Evolutionary conservation across 2,888 invertebrate genomes (phyloP).

Genomic region (Allacma fusca): DNA sequence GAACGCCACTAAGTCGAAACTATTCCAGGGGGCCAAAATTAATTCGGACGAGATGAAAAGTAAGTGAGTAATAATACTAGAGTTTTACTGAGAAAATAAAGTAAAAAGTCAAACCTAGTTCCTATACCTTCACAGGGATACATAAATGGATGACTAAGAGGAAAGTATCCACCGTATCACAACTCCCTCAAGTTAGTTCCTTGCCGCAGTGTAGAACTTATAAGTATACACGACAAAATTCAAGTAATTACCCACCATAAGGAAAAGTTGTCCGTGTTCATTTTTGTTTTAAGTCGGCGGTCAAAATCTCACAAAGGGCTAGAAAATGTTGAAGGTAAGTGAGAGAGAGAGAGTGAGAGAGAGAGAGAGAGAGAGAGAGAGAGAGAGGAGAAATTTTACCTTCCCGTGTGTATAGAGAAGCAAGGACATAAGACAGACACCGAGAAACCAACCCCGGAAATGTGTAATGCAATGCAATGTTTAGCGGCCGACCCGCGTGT

Average conservation of each 20-base stretch:
- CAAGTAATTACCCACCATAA: background rate
- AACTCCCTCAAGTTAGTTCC: no score
- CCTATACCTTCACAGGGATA: background rate
- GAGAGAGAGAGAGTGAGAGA: background rate
- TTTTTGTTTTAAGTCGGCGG: background rate
- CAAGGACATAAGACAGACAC: background rate
- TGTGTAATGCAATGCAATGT: constrained; percentile 10
- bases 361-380: background rate
- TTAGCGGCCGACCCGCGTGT: background rate
- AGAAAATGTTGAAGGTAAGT: no score
- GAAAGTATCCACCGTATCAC: no score
- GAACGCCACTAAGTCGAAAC: background rate
- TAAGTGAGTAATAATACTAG: constrained; percentile 2
- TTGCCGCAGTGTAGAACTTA: background rate
- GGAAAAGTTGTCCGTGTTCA: background rate
- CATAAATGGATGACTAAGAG: background rate
- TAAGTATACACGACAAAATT: background rate
- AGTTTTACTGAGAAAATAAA: background rate
- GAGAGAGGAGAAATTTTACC: constrained; percentile 1
- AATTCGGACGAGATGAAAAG: background rate
- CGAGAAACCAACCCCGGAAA: background rate
- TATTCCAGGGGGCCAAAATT: constrained; percentile 5
- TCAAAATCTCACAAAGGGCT: no score
- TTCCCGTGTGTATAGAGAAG: background rate
- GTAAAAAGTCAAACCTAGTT: background rate